Conservation (phyloP, 2,888 invertebrate species). For the Dryomyza anilis region DNA sequence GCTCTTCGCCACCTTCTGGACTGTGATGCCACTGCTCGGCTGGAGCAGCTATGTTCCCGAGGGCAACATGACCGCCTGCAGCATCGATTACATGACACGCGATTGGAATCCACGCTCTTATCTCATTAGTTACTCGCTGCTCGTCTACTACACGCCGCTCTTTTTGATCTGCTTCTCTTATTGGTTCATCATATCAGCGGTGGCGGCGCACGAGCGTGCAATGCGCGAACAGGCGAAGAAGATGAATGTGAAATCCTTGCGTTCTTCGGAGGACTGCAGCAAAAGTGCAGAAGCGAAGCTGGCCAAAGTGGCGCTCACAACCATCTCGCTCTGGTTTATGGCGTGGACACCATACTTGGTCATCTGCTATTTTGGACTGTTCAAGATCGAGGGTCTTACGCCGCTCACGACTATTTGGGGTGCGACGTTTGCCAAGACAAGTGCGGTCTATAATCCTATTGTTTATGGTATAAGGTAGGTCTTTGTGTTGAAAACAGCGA, state of each 20-base stretch:
- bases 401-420: constrained; percentile 79
- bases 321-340: constrained; percentile 67
- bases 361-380: constrained; percentile 78
- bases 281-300: constrained; percentile 64
- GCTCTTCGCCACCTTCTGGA: constrained; percentile 64
- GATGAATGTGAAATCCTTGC: constrained; percentile 66
- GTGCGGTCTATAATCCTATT: constrained; percentile 65
- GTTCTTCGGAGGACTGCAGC: constrained; percentile 62
- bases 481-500: too few relatives aligned
- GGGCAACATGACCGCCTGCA: constrained; percentile 69
- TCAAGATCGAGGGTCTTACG: constrained; percentile 72
- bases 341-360: constrained; percentile 83
- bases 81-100: constrained; percentile 63
- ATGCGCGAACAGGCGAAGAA: constrained; percentile 67
- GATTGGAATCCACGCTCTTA: constrained; percentile 63
- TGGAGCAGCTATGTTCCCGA: constrained; percentile 69
- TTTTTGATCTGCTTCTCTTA: constrained; percentile 66
- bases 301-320: constrained; percentile 67
- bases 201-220: constrained; percentile 63
- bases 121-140: constrained; percentile 62
- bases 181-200: constrained; percentile 66
- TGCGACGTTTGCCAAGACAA: constrained; percentile 66
- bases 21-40: constrained; percentile 65
- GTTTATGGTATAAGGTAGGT: constrained; percentile 67
- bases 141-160: constrained; percentile 63